A percentile compares a stretch with the other conserved stretches of the same genome.
Evolutionary conservation across 2,113 vertebrate species (phyloP).

Genomic region (Mohoua ochrocephala): DNA sequence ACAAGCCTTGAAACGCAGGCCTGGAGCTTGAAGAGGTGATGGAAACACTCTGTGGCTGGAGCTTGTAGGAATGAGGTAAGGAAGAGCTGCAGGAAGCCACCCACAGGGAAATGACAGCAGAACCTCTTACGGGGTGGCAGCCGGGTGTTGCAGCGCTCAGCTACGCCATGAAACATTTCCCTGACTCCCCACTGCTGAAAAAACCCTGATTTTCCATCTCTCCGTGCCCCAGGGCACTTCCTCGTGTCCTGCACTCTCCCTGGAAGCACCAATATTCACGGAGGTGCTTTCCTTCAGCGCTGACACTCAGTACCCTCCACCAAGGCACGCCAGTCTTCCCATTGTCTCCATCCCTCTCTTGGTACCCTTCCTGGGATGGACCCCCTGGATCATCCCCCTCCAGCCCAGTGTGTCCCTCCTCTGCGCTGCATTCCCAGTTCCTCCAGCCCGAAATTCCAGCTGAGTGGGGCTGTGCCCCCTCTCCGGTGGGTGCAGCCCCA

Average conservation of each 20-base stretch:
- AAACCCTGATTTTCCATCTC: not conserved
- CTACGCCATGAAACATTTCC: not conserved
- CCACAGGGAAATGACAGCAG: not conserved
- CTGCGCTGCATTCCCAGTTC: too few relatives aligned
- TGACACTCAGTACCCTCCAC: not conserved
- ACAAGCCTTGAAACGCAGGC: not conserved
- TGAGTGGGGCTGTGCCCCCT: not conserved
- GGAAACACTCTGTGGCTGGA: not conserved
- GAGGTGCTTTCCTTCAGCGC: not conserved
- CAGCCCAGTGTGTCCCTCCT: not conserved
- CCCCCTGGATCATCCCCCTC: not conserved
- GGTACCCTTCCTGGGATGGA: not conserved
- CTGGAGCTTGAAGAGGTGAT: not conserved
- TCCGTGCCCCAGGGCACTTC: not conserved
- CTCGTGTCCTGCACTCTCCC: not conserved
- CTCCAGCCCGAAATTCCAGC: not conserved
- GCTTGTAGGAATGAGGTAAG: not conserved
- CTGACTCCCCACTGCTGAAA: not conserved
- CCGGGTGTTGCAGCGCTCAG: not conserved
- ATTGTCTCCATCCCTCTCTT: not conserved
- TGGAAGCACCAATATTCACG: not conserved
- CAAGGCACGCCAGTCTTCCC: fast-evolving
- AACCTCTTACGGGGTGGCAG: not conserved
- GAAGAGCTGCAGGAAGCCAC: not conserved
- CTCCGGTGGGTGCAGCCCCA: not conserved